A percentile compares a stretch with the other conserved stretches of the same genome.
These are phyloP conservation scores for Cryptus viduatorius DNA, from an alignment of 2,888 invertebrate genomes.

Conservation along the genomic window DNA sequence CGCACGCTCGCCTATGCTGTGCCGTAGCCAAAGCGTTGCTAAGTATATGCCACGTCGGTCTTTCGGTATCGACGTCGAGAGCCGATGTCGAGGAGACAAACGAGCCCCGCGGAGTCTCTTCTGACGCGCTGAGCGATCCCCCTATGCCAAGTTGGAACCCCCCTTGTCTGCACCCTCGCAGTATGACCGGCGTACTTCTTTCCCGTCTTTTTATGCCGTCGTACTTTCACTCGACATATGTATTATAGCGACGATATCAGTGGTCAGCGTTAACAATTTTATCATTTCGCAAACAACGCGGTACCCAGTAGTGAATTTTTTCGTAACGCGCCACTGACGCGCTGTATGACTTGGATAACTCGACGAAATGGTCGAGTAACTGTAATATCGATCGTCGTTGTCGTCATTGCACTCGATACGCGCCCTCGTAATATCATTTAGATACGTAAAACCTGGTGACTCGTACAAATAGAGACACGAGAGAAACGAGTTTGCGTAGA, in stretches of 20 bases:
- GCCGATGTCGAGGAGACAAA: conserved; percentile 40
- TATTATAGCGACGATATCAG: conserved; percentile 1
- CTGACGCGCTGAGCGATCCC: neutral
- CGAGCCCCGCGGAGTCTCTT: conserved; percentile 21
- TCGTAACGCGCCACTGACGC: conserved; percentile 44
- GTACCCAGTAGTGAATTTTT: conserved; percentile 14
- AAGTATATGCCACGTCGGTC: conserved; percentile 57
- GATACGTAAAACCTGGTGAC: conserved; percentile 29
- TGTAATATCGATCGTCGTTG: conserved; percentile 36
- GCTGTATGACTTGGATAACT: conserved; percentile 35
- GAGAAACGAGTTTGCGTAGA: conserved; percentile 52
- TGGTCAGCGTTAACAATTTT: conserved; percentile 28
- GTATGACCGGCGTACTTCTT: neutral
- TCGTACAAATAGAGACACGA: conserved; percentile 50
- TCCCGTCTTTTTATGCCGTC: neutral
- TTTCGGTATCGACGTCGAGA: conserved; percentile 36
- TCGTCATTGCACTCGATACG: conserved; percentile 34
- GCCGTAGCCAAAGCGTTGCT: conserved; percentile 35
- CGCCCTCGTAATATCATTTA: conserved; percentile 5
- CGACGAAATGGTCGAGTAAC: conserved; percentile 45
- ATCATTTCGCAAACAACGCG: conserved; percentile 30
- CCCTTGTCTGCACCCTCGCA: neutral
- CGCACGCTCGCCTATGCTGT: conserved; percentile 7
- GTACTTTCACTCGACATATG: neutral
- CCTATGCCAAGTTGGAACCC: neutral